Base-by-base conservation (phyloP, 1,140 invertebrate genomes). In the Scaptomyza pallida region DNA sequence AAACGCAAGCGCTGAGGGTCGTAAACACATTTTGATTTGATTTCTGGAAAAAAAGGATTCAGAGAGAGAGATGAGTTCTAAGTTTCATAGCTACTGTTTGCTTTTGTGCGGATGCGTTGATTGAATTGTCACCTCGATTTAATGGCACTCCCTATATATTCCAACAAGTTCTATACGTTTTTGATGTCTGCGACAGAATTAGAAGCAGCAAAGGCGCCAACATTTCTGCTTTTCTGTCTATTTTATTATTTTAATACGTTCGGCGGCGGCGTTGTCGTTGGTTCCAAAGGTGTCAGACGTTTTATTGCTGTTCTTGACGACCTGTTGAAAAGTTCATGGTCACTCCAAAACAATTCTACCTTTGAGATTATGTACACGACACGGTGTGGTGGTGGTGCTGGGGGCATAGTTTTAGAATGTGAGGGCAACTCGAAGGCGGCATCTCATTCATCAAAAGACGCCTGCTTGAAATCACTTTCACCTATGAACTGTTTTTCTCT, bases 21-120 rank as follows among this genome's bases (percentile, higher is more conserved):
- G 72, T 89, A 89, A 89, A 89, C 75, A 80, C 72, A 82, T 85
- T 82, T 82, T 79, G 67, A 89, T 89, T 89, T 83, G 78, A 89
- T 89, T 89, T 81, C 75, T 89, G 64, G 68, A 81, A 89, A 81
- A 85, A 77, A 77, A 26, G 23, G 23, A 26, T 26, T 26, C n/a
- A n/a, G n/a, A n/a, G n/a, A n/a, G n/a, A n/a, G 23, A 26, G 6
- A 6, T 4, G 5, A 26, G 23, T 26, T 26, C 6, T 6, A 26
- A 26, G 23, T 26, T 78, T 79, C 67, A 72, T 65, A 44, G 56
- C 26, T 45, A 26, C 33, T 35, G 33, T n/a, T 30, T 37, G 5
- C 5, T 50, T 48, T 63, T 68, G 52, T n/a, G 63, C 68, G 77
- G 67, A 78, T 72, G 62, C 78, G 86, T 70, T 89, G 77, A 89